Percentiles rank a stretch among this genome's conserved stretches.
Evolutionary conservation across 2,888 invertebrate genomes (phyloP).

Genomic region (Zaprionus lineosus): DNA sequence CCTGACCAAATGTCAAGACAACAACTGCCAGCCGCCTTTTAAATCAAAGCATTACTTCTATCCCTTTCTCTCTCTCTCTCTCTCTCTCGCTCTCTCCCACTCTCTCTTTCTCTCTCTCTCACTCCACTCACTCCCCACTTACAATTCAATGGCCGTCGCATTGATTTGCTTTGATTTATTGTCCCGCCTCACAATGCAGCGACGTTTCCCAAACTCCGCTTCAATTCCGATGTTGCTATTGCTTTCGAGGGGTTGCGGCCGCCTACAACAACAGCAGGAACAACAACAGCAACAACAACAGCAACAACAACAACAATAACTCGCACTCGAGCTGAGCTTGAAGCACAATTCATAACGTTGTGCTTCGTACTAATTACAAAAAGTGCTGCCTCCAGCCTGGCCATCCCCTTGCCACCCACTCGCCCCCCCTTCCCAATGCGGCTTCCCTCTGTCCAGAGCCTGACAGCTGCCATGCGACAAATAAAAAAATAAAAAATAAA

Average conservation of each 20-base stretch:
- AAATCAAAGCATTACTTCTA: conserved; percentile 42
- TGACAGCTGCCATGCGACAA: conserved; percentile 64
- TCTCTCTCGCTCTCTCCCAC: not conserved
- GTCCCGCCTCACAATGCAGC: conserved; percentile 67
- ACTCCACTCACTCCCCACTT: conserved; percentile 18
- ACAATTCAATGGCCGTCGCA: conserved; percentile 52
- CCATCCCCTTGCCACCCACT: not conserved
- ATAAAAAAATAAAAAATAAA: conserved; percentile 6
- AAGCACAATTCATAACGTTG: conserved; percentile 79
- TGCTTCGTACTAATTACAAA: conserved; percentile 80
- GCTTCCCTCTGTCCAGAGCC: conserved; percentile 15
- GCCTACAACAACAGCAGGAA: conserved; percentile 34
- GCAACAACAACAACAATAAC: conserved; percentile 27
- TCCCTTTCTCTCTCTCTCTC: not conserved
- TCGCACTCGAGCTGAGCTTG: conserved; percentile 69
- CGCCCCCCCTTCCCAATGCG: not conserved
- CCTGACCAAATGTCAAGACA: conserved; percentile 42
- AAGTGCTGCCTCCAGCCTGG: conserved; percentile 53
- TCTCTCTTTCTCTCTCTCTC: not conserved
- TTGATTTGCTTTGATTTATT: conserved; percentile 82
- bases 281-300: conserved; percentile 12
- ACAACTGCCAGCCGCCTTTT: conserved; percentile 54
- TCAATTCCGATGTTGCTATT: conserved; percentile 11
- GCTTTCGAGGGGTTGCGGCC: conserved; percentile 53
- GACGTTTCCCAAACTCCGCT: conserved; percentile 41